phyloP scores from a whole-genome alignment of 2,797 vertebrate species.

The Megalops cyprinoides region DNA sequence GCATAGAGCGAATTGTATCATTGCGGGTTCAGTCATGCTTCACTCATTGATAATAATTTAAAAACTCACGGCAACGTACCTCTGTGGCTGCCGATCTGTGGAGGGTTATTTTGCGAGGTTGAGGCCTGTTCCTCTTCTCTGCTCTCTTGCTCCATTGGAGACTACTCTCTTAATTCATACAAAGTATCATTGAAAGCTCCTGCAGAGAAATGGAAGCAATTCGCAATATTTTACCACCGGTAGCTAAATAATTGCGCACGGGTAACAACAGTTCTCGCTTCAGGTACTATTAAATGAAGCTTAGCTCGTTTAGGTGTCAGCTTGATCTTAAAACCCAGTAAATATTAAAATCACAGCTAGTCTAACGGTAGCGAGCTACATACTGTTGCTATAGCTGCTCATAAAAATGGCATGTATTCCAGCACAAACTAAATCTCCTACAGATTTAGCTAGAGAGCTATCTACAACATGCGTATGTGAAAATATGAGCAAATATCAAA shows the following conservation, averaged over 20 bases:
- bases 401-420: too few species aligned
- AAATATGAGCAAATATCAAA: background rate
- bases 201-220: background rate
- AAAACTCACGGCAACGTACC: conserved; percentile 47
- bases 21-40: background rate
- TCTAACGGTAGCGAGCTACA: too few species aligned
- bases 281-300: background rate
- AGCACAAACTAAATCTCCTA: too few species aligned
- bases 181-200: background rate
- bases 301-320: background rate
- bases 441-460: background rate
- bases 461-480: background rate
- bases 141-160: conserved; percentile 63
- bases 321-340: too few species aligned
- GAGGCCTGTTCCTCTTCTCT: conserved; percentile 53
- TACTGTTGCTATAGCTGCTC: too few species aligned
- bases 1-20: too few species aligned
- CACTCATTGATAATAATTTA: background rate
- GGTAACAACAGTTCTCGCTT: background rate
- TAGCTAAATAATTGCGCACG: background rate
- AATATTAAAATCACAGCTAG: too few species aligned
- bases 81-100: conserved; percentile 35
- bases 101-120: conserved; percentile 48
- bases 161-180: conserved; percentile 23
- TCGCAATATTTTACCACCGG: background rate